phyloP scores from a whole-genome alignment of 1,140 invertebrate species.

The Ceratina calcarata region DNA sequence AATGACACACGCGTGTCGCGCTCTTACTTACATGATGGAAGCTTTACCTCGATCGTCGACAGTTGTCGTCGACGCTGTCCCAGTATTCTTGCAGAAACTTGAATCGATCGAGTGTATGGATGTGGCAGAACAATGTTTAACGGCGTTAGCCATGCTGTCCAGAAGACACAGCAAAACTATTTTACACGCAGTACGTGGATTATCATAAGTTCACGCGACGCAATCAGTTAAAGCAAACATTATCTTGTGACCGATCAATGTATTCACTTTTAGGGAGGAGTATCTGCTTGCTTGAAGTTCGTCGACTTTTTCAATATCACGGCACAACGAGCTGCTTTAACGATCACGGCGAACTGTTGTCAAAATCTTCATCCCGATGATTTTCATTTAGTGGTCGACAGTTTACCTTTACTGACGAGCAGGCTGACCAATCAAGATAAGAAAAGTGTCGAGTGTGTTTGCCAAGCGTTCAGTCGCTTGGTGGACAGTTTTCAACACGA shows the following conservation, averaged over 20 bases:
- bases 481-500: slow-evolving; percentile 98
- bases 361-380: slow-evolving; percentile 96
- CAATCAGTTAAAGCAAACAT: neutral
- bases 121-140: slow-evolving; percentile 97
- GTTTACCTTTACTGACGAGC: slow-evolving; percentile 91
- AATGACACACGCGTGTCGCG: slow-evolving; percentile 99
- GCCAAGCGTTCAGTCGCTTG: slow-evolving; percentile 95
- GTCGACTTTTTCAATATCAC: slow-evolving; percentile 99
- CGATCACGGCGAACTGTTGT: slow-evolving; percentile 98
- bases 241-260: neutral
- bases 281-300: slow-evolving; percentile 96
- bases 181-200: slow-evolving; percentile 89
- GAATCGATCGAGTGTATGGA: slow-evolving; percentile 99
- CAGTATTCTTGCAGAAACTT: slow-evolving; percentile 96
- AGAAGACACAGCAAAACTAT: slow-evolving; percentile 98
- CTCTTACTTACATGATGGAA: slow-evolving; percentile 99
- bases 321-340: slow-evolving; percentile 95
- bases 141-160: slow-evolving; percentile 97
- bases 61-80: slow-evolving; percentile 97
- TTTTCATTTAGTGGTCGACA: slow-evolving; percentile 95
- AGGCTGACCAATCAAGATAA: slow-evolving; percentile 97
- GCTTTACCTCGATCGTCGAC: slow-evolving; percentile 97
- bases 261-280: slow-evolving; percentile 87
- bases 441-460: slow-evolving; percentile 98
- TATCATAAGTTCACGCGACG: neutral